Evolutionary conservation across 2,888 invertebrate genomes (phyloP).

Genomic region (Stomorhina lunata): DNA sequence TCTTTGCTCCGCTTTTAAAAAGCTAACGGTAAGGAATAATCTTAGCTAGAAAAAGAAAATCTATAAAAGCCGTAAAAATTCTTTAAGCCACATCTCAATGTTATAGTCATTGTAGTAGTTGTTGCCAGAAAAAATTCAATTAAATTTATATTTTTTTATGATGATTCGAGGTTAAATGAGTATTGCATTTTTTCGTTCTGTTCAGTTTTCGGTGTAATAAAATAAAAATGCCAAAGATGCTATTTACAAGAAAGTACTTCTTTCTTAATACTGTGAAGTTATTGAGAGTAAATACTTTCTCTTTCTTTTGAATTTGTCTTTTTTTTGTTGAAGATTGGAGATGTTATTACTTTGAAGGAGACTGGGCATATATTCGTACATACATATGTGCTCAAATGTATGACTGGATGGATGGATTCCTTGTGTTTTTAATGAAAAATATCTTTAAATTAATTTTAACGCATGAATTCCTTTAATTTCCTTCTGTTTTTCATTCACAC

Average conservation of each 20-base stretch:
- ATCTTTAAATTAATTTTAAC: conserved; percentile 69
- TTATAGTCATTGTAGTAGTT: conserved; percentile 11
- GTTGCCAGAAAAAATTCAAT: conserved; percentile 45
- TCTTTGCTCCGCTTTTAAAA: background rate
- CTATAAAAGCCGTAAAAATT: conserved; percentile 55
- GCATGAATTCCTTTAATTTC: conserved; percentile 69
- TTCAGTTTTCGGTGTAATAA: conserved; percentile 7
- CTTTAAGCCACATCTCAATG: conserved; percentile 39
- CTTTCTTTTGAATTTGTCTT: background rate
- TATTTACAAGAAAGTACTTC: background rate
- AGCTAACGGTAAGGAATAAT: background rate
- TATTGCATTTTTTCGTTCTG: conserved; percentile 38
- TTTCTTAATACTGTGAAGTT: background rate
- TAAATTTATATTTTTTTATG: conserved; percentile 44
- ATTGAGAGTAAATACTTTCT: conserved; percentile 34
- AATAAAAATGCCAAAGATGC: conserved; percentile 51
- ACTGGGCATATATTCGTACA: background rate
- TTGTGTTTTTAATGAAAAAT: conserved; percentile 55
- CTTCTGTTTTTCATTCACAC: conserved; percentile 40
- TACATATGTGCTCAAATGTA: conserved; percentile 4
- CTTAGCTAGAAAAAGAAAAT: background rate
- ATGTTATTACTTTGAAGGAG: background rate
- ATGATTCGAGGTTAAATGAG: conserved; percentile 38
- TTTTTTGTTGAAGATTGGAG: background rate
- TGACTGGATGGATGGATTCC: too few relatives aligned